These are phyloP conservation scores for Orycteropus afer DNA, from an alignment of 2,113 vertebrate genomes.

Conservation along the genomic window DNA sequence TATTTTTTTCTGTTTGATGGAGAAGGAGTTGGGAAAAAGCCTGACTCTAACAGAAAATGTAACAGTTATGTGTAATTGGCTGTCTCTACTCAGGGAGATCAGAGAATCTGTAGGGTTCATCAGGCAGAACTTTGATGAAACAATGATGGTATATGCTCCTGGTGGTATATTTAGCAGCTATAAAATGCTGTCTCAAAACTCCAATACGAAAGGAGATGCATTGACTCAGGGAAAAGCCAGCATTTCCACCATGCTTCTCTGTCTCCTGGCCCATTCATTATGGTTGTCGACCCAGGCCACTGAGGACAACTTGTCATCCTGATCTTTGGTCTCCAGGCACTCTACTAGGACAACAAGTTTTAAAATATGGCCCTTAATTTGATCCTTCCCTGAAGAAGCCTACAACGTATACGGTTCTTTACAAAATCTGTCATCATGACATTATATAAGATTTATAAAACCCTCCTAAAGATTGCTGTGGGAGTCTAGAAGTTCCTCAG, in stretches of 20 bases:
- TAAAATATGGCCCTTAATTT: constrained; percentile 50
- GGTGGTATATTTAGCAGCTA: no score
- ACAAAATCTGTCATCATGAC: constrained; percentile 62
- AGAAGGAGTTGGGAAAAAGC: background rate
- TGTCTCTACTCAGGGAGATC: background rate
- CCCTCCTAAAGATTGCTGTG: constrained; percentile 21
- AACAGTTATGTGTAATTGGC: background rate
- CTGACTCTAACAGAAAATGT: background rate
- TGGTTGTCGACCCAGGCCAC: background rate
- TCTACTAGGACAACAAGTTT: background rate
- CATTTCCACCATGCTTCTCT: background rate
- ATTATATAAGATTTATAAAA: constrained; percentile 66
- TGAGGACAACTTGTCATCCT: background rate
- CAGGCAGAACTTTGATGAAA: background rate
- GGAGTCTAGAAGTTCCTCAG: background rate
- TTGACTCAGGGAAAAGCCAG: background rate
- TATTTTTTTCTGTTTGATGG: background rate
- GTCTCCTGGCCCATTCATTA: background rate
- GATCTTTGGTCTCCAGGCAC: background rate
- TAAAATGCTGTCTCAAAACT: background rate
- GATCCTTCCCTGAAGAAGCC: constrained; percentile 48
- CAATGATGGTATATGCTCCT: background rate
- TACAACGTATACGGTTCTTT: constrained; percentile 36
- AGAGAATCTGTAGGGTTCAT: background rate
- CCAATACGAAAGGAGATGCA: background rate